Evolutionary conservation across 2,113 vertebrate species (phyloP).

Genomic region (Ascaphus truei): DNA sequence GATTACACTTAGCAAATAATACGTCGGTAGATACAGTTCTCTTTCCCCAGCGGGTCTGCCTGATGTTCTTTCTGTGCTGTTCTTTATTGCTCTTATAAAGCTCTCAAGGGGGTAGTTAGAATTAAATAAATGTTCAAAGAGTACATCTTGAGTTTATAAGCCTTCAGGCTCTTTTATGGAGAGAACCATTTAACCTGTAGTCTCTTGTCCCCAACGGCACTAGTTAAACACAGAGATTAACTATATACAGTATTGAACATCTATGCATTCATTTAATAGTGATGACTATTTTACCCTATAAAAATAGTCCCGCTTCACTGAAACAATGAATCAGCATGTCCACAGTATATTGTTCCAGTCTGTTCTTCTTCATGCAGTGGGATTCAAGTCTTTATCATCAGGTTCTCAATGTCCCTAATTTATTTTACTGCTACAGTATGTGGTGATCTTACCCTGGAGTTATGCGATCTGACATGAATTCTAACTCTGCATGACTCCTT

Average conservation of each 20-base stretch:
- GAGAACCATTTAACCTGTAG: slow-evolving; percentile 3
- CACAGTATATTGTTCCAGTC: no score
- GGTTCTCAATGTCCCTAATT: no score
- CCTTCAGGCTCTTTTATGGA: not conserved
- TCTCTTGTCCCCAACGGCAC: not conserved
- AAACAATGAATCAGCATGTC: not conserved
- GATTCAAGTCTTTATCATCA: no score
- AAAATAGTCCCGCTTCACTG: not conserved
- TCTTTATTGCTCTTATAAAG: not conserved
- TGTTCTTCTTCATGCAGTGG: no score
- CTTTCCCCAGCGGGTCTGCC: not conserved
- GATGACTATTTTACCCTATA: slow-evolving; percentile 4
- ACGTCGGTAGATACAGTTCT: not conserved
- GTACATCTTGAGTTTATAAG: slow-evolving; percentile 19
- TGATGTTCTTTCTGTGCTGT: not conserved
- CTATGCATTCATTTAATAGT: slow-evolving; percentile 3
- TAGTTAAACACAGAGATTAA: slow-evolving; percentile 4
- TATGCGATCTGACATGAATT: no score
- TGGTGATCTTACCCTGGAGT: no score
- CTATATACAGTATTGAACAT: not conserved
- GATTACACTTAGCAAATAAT: slow-evolving; percentile 9
- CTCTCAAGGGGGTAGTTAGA: slow-evolving; percentile 12
- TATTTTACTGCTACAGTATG: no score
- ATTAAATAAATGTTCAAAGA: slow-evolving; percentile 12
- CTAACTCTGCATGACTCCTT: no score